Conservation (phyloP, 1,140 invertebrate genomes). For the Bombyx mandarina region DNA sequence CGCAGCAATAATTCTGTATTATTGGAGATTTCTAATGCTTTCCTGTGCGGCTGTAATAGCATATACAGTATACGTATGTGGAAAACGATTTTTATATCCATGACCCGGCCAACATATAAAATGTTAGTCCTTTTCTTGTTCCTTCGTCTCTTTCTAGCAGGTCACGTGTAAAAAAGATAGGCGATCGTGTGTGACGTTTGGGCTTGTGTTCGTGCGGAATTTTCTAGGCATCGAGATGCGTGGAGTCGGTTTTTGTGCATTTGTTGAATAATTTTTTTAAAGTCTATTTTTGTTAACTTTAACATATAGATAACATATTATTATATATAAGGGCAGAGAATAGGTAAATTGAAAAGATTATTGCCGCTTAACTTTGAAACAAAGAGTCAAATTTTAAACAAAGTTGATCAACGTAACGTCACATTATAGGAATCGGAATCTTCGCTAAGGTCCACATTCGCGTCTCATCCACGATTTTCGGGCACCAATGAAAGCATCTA, state of each 20-base stretch:
- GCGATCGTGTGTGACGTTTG: constrained; percentile 40
- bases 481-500: too few species aligned
- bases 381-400: neutral
- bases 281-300: neutral
- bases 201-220: constrained; percentile 35
- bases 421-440: too few species aligned
- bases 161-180: constrained; percentile 33
- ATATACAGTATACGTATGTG: constrained; percentile 27
- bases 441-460: too few species aligned
- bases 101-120: constrained; percentile 70
- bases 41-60: constrained; percentile 28
- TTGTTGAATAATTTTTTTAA: constrained; percentile 7
- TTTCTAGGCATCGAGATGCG: constrained; percentile 18
- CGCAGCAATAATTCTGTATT: constrained; percentile 49
- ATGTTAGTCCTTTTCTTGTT: constrained; percentile 62
- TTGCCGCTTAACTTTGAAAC: too few species aligned
- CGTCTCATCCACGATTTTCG: too few species aligned
- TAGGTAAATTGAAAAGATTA: too few species aligned
- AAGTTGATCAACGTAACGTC: neutral
- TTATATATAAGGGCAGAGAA: too few species aligned
- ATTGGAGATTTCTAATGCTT: constrained; percentile 58
- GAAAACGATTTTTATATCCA: constrained; percentile 69
- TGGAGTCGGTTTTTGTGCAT: constrained; percentile 26
- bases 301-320: too few species aligned
- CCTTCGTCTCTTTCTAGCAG: constrained; percentile 31